Conservation (phyloP, 2,113 vertebrate genomes). For the Zapus hudsonius region DNA sequence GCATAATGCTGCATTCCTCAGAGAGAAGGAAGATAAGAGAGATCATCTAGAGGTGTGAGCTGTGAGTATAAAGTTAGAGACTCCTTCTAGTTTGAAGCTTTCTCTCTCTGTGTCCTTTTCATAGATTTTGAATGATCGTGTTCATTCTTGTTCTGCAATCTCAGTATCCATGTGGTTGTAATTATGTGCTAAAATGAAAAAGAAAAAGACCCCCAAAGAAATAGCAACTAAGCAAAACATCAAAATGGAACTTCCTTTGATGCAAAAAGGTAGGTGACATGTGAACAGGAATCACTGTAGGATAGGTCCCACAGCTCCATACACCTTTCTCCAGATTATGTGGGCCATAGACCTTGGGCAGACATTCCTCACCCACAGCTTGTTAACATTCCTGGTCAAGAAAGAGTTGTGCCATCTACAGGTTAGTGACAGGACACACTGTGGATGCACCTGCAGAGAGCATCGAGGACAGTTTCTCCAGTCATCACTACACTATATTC, state of each 20-base stretch:
- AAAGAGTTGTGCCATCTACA: not conserved
- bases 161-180: not conserved
- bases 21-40: not conserved
- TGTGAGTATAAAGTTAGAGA: not conserved
- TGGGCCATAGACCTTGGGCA: not conserved
- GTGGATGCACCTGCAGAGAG: not conserved
- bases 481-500: not conserved
- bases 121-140: not conserved
- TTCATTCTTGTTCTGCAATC: slow-evolving; percentile 9
- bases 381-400: not conserved
- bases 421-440: not conserved
- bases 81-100: not conserved
- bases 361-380: not conserved
- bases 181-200: slow-evolving; percentile 29
- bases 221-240: not conserved
- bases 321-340: not conserved
- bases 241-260: not conserved
- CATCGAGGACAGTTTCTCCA: not conserved
- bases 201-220: not conserved
- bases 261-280: not conserved
- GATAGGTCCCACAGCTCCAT: not conserved
- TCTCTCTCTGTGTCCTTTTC: not conserved
- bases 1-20: not conserved
- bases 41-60: not conserved
- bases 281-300: not conserved